Evolutionary conservation across 2,113 vertebrate species (phyloP).

Genomic region (Syngnathus scovelli): DNA sequence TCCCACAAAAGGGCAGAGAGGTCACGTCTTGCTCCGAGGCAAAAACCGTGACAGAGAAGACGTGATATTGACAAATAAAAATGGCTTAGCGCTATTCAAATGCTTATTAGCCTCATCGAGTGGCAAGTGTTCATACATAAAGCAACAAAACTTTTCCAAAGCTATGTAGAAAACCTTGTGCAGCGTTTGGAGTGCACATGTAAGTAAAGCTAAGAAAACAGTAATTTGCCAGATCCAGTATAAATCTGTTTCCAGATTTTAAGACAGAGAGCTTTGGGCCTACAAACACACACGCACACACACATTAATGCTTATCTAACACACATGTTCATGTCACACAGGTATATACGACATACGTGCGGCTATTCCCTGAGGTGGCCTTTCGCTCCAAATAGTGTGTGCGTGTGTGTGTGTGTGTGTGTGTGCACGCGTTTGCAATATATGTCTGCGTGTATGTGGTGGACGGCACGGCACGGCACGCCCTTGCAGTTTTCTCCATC

Average conservation of each 20-base stretch:
- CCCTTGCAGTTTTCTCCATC: conserved; percentile 82
- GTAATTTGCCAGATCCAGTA: neutral
- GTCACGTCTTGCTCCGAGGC: conserved; percentile 35
- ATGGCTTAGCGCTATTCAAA: neutral
- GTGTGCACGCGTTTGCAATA: conserved; percentile 22
- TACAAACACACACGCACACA: neutral
- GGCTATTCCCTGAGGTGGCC: neutral
- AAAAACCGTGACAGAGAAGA: conserved; percentile 10
- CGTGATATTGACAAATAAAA: neutral
- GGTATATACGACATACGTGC: neutral
- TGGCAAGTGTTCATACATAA: neutral
- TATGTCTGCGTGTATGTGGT: conserved; percentile 53
- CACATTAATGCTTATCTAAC: neutral
- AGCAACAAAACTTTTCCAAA: neutral
- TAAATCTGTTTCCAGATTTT: neutral
- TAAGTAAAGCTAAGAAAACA: conserved; percentile 1
- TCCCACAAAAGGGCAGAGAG: conserved; percentile 28
- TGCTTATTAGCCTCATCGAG: neutral
- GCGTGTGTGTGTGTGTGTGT: conserved; percentile 38
- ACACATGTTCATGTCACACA: neutral
- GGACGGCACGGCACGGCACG: conserved; percentile 73
- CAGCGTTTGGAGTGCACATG: neutral
- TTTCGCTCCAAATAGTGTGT: neutral
- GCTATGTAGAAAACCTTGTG: neutral
- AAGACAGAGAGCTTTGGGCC: too few relatives aligned